Conservation (phyloP, 2,797 vertebrate genomes). For the Cuniculus paca region DNA sequence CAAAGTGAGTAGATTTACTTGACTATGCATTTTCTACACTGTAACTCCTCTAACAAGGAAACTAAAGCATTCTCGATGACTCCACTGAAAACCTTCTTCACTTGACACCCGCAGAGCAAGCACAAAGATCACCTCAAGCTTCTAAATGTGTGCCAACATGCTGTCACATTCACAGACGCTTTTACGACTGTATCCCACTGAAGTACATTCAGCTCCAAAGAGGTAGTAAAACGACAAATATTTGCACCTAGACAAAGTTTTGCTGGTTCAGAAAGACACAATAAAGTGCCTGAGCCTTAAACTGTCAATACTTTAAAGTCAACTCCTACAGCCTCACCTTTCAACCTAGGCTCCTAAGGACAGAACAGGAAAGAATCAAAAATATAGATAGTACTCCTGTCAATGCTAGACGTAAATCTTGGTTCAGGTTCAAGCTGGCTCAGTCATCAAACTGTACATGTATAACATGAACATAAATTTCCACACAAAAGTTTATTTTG, state of each 20-base stretch:
- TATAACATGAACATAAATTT: neutral
- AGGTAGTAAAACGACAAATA: constrained; percentile 20
- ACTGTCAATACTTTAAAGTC: neutral
- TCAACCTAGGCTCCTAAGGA: neutral
- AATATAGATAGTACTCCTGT: neutral
- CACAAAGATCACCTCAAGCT: neutral
- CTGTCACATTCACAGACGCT: neutral
- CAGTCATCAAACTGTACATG: neutral
- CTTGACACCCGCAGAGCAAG: neutral
- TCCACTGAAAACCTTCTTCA: constrained; percentile 3
- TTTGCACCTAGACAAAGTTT: neutral
- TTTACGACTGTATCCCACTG: neutral
- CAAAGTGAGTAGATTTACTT: constrained; percentile 1
- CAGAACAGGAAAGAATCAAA: neutral
- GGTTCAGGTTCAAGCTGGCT: neutral
- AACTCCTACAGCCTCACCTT: neutral
- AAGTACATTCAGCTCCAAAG: neutral
- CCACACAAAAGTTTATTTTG: neutral
- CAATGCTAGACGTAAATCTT: neutral
- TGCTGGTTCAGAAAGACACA: neutral
- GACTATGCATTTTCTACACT: neutral
- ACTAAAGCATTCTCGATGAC: neutral
- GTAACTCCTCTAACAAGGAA: constrained; percentile 6
- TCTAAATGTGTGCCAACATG: no score
- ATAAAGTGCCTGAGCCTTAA: neutral